Conservation (phyloP, 2,888 invertebrate genomes). For the Caenorhabditis imperialis region DNA sequence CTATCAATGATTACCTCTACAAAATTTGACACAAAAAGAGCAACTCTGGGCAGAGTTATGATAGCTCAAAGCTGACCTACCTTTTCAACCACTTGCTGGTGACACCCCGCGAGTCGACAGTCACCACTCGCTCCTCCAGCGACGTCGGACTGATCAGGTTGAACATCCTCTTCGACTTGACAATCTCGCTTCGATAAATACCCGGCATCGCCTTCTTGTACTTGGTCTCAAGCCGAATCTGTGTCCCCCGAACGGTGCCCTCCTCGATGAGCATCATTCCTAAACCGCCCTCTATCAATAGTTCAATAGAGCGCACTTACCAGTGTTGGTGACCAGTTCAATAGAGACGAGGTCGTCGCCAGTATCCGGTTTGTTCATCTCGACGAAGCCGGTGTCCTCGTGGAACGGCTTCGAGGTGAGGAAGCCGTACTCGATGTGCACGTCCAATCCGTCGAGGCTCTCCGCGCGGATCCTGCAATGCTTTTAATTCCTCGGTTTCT, state of each 20-base stretch:
- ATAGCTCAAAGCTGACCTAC: too few relatives aligned
- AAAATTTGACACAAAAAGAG: too few relatives aligned
- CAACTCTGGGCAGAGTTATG: too few relatives aligned
- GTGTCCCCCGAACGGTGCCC: conserved; percentile 64
- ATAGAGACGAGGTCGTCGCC: conserved; percentile 73
- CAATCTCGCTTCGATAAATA: conserved; percentile 39
- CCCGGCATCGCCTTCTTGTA: conserved; percentile 65
- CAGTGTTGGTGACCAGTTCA: conserved; percentile 72
- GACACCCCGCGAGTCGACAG: conserved; percentile 54
- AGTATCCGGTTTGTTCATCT: conserved; percentile 62
- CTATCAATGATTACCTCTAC: too few relatives aligned
- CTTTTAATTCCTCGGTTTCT: not conserved
- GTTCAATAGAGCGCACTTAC: conserved; percentile 39
- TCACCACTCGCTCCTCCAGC: conserved; percentile 67
- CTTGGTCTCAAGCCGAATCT: conserved; percentile 62
- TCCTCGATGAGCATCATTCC: conserved; percentile 72
- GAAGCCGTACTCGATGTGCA: conserved; percentile 72
- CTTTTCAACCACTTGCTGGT: conserved; percentile 65
- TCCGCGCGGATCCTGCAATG: conserved; percentile 54
- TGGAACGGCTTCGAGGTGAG: conserved; percentile 72
- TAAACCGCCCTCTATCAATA: not conserved
- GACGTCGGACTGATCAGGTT: conserved; percentile 55
- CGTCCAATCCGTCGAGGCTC: conserved; percentile 65
- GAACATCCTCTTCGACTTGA: conserved; percentile 65
- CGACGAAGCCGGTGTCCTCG: conserved; percentile 75